Percentiles rank a stretch among this genome's conserved stretches.
Conservation (phyloP, 2,888 invertebrate genomes). For the Cryptocheilus praepositus region DNA sequence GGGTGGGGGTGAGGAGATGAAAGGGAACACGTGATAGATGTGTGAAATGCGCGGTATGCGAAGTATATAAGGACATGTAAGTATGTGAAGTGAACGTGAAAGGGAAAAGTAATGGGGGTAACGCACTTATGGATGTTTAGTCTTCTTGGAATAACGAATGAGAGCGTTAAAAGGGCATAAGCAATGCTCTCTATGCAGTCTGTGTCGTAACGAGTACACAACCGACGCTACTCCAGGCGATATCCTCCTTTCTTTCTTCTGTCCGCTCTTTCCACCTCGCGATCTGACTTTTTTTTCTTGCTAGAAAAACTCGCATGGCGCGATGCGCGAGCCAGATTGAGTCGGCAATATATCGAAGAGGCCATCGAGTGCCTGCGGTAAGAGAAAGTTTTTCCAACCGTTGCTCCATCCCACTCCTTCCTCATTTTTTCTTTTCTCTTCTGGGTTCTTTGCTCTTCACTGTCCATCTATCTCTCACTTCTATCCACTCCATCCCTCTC, state of each 20-base stretch:
- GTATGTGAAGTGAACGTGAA: no score
- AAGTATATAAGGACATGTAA: no score
- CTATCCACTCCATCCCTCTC: not conserved
- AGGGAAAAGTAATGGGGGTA: no score
- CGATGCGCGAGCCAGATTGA: conserved; percentile 9
- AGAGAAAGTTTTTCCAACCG: not conserved
- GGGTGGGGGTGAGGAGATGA: no score
- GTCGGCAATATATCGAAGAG: conserved; percentile 11
- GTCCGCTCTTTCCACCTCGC: not conserved
- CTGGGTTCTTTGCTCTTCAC: no score
- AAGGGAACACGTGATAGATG: no score
- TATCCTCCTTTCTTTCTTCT: not conserved
- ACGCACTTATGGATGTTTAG: not conserved
- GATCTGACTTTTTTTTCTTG: not conserved
- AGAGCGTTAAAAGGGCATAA: not conserved
- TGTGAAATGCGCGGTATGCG: no score
- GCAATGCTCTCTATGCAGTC: no score
- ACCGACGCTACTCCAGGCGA: not conserved
- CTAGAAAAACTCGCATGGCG: conserved; percentile 8
- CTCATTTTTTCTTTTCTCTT: no score
- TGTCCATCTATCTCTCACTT: not conserved
- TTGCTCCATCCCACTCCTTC: not conserved
- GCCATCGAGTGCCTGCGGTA: conserved; percentile 1
- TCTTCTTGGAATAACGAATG: not conserved
- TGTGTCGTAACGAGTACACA: no score